Conservation (phyloP, 2,113 vertebrate species). For the Aspiorhynchus laticeps region DNA sequence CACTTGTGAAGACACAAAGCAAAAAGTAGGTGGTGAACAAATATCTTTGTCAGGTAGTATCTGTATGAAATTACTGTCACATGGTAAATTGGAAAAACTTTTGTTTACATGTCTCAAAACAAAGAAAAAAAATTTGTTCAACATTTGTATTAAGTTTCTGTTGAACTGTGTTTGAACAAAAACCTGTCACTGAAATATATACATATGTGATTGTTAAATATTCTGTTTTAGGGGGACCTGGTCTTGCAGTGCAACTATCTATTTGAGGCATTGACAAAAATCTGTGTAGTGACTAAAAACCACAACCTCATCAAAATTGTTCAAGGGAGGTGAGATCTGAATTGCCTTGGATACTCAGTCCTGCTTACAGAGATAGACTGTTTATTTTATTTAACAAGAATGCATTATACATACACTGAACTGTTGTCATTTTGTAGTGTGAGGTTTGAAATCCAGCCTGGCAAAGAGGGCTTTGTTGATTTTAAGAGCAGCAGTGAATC, state of each 20-base stretch:
- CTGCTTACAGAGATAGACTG: not conserved
- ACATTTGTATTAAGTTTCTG: not conserved
- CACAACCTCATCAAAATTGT: conserved; percentile 75
- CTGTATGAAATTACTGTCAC: not conserved
- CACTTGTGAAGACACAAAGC: conserved; percentile 72
- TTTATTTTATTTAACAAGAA: not conserved
- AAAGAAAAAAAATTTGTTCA: not conserved
- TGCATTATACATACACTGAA: not conserved
- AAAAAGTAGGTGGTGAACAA: conserved; percentile 73
- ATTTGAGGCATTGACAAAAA: conserved; percentile 80
- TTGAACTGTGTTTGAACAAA: not conserved
- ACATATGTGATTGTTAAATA: not conserved
- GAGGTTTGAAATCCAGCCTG: conserved; percentile 84
- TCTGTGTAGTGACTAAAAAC: conserved; percentile 77
- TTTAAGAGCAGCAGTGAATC: conserved; percentile 85
- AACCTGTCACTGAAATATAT: not conserved
- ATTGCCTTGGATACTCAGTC: not conserved
- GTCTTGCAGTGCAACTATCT: conserved; percentile 77
- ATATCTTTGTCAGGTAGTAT: not conserved
- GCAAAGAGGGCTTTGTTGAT: conserved; percentile 87
- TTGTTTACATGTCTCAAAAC: not conserved
- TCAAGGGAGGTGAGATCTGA: conserved; percentile 83
- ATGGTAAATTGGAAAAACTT: not conserved
- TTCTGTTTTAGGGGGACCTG: conserved; percentile 73
- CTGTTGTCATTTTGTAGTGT: conserved; percentile 72